A percentile compares a stretch with the other conserved stretches of the same genome.
Conservation (phyloP, 2,797 vertebrate genomes). For the Molossus alvarezi region DNA sequence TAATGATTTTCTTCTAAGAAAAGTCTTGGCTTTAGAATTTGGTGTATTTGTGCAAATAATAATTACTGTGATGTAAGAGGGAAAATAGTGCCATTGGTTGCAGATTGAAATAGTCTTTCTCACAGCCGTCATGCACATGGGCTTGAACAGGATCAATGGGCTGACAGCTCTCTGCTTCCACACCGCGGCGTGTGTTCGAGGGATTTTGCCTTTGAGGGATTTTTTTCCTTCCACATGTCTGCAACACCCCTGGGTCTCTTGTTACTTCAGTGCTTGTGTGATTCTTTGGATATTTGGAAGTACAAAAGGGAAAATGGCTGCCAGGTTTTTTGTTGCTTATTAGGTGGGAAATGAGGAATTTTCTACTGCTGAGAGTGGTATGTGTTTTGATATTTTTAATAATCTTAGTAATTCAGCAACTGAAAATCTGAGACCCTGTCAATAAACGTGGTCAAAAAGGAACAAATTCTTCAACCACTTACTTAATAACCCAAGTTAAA, state of each 20-base stretch:
- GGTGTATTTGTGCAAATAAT: constrained; percentile 33
- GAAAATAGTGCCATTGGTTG: not conserved
- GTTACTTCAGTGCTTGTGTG: constrained; percentile 54
- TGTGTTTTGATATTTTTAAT: constrained; percentile 63
- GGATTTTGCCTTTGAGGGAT: constrained; percentile 70
- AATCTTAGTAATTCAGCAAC: constrained; percentile 50
- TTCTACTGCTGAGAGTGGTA: constrained; percentile 13
- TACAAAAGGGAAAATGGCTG: constrained; percentile 60
- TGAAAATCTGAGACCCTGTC: constrained; percentile 52
- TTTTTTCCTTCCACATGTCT: constrained; percentile 69
- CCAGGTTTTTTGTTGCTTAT: constrained; percentile 27
- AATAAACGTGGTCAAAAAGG: constrained; percentile 64
- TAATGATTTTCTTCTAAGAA: constrained; percentile 55
- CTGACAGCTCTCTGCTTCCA: not conserved
- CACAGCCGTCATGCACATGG: not conserved
- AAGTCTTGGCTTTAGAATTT: constrained; percentile 52
- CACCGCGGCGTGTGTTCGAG: constrained; percentile 47
- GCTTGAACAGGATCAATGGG: constrained; percentile 21
- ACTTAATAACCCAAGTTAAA: constrained; percentile 24
- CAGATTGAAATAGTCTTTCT: not conserved
- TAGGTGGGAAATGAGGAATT: constrained; percentile 59
- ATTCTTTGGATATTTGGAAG: constrained; percentile 68
- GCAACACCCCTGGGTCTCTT: constrained; percentile 63
- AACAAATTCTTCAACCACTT: constrained; percentile 74
- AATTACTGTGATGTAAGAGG: constrained; percentile 37